Base-by-base conservation (phyloP, 2,888 invertebrate genomes). In the Drosophila vallismaia region DNA sequence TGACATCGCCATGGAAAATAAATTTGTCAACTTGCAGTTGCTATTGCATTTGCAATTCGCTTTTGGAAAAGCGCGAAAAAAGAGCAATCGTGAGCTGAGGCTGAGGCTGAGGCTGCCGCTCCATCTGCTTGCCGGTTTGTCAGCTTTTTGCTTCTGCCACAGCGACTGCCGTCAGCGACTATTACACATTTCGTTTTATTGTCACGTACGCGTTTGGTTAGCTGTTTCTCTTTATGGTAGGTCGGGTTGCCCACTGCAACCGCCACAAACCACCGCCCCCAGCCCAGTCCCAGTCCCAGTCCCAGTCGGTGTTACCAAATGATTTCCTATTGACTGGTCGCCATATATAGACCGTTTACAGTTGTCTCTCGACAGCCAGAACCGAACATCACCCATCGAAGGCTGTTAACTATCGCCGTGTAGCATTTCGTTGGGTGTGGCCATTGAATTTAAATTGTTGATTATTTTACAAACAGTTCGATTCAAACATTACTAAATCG, bases 171-270 rank as follows among this genome's bases (percentile, higher is more conserved):
- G 72, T 54, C 51, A 59, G 60, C 78, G 69, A 71, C 73, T 67
- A 74, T 82, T 79, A 85, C 79, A 87, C 88, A 87, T 82, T 87
- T 86, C 88, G 76, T 86, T 87, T 87, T 87, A 84, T 89, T 87
- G 88, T 87, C 87, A 89, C 89, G 86, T 89, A 79, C 77, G 73
- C 72, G 71, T 75, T 85, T 71, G 70, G 68, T 74, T 74, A 69
- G 72, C 55, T 69, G 77, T 74, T 78, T 72, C 86, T 73, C 70
- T 84, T 77, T 84, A 86, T 82, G 80, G 88, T 69, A 75, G 82
- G 68, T 73, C 70, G 82, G 82, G 52, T 48, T 40, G 6, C 45
- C 42, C 29, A n/a, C 14, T 40, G 19, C 19, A 1, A 19, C 19
- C 19, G 19, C 19, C 19, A 19, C 19, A 19, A 14, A 19, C 19